phyloP scores from a whole-genome alignment of 2,113 vertebrate genomes.

The Catharus bicknelli region DNA sequence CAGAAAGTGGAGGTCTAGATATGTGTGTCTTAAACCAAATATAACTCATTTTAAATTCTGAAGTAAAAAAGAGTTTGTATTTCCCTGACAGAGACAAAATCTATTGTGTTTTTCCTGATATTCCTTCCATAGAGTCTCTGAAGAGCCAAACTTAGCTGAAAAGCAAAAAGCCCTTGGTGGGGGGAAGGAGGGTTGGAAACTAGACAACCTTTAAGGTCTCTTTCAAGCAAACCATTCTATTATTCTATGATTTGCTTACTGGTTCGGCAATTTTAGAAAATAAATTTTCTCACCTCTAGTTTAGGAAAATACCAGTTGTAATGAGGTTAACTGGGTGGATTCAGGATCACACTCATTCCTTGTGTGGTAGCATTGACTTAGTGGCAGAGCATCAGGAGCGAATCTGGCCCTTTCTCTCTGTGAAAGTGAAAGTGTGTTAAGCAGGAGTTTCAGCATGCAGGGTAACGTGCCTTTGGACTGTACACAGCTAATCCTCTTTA shows the following conservation, averaged over 20 bases:
- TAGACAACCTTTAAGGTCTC: neutral
- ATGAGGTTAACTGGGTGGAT: neutral
- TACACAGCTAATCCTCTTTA: constrained; percentile 49
- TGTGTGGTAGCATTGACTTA: neutral
- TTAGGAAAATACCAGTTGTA: neutral
- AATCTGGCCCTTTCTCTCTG: neutral
- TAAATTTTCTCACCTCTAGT: neutral
- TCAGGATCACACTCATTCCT: neutral
- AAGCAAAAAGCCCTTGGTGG: neutral
- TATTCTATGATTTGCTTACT: neutral
- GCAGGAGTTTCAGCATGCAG: neutral
- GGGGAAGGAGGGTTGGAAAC: neutral
- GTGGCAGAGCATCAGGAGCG: neutral
- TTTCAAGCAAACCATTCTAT: neutral
- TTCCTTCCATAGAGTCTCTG: neutral
- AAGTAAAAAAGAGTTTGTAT: neutral
- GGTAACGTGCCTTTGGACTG: neutral
- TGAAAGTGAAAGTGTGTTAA: neutral
- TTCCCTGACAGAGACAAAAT: neutral
- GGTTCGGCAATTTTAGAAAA: neutral
- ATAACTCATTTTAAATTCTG: neutral
- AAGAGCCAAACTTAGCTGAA: neutral
- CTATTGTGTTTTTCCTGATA: neutral
- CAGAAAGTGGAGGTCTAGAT: neutral
- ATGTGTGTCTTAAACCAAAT: neutral